phyloP scores from a whole-genome alignment of 23 tunicate species.

The Trididemnum nubilum region DNA sequence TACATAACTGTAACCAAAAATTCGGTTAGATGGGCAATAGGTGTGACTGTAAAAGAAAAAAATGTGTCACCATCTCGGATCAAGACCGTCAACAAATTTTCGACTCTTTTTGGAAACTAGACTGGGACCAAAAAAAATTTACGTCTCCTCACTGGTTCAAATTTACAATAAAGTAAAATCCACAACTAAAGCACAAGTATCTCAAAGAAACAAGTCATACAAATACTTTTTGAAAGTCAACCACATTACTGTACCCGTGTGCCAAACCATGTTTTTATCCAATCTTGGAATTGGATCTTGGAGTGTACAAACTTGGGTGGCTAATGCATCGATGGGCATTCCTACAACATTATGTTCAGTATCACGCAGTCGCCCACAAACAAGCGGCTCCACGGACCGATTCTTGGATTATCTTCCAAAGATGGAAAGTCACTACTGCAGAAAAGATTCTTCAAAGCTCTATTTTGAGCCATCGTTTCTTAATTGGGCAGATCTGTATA shows the following conservation, averaged over 20 bases:
- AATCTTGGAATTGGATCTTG: background rate
- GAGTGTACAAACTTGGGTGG: background rate
- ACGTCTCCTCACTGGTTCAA: background rate
- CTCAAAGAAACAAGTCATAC: background rate
- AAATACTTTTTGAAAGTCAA: background rate
- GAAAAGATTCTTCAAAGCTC: background rate
- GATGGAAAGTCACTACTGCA: background rate
- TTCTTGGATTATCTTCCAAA: background rate
- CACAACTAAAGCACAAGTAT: background rate
- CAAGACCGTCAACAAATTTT: background rate
- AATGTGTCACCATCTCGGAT: background rate
- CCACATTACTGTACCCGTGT: conserved; percentile 2
- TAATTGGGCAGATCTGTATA: background rate
- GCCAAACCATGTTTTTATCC: conserved; percentile 1
- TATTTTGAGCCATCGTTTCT: background rate
- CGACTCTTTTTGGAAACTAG: background rate
- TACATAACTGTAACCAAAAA: background rate
- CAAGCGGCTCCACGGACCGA: background rate
- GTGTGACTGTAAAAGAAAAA: background rate
- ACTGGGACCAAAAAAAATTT: background rate
- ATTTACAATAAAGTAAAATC: background rate
- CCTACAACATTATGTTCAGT: background rate
- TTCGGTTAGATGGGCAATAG: background rate
- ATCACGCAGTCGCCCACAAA: background rate
- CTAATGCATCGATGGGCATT: background rate